Evolutionary conservation across 1,140 invertebrate genomes (phyloP), one percentile per base, ranked within the genome.

Genomic region (Drosophila bifasciata): DNA sequence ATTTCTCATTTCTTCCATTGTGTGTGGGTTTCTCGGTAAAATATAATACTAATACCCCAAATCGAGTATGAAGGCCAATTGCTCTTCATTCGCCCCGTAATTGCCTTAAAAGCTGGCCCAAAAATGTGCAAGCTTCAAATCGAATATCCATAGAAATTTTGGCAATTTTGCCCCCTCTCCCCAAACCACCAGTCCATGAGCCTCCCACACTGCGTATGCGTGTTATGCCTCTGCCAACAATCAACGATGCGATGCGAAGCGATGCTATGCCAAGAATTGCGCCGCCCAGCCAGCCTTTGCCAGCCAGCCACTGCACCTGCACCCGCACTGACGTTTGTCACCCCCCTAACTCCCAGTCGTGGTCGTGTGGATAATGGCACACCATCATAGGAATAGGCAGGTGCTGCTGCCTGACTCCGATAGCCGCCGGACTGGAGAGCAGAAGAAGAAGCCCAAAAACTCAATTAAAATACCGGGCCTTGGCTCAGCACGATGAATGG

Each of bases 381-480:
- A 13, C 15, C 19, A 8, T 17, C 17, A 13, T 16, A 9, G 11
- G 7, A 15, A 9, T 1, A 9, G 9, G 39, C 53, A 56, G 39
- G 13, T 32, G 51, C 51, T 43, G 51, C 51, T 43, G 67, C 8
- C 21, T 28, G 28, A 16, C 28, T 50, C 32, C 57, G 45, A 46
- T 46, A 46, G 43, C 23, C n/a, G 32, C 8, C 39, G 17, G 17
- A 17, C 70, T 45, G 52, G 15, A 46, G 17, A n/a, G 9, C 43
- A 13, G 43, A 8, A 36, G 41, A 61, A 59, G 23, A 59, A 62
- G 60, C 57, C 71, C 57, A 62, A 83, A 78, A 84, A 67, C 75
- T 70, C 79, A 83, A 83, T 83, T 83, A 83, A 83, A 84, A 78
- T 78, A 36, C 32, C 32, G 11, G 11, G 57, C 64, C 53, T 57